Evolutionary conservation across 2,888 invertebrate species (phyloP), one percentile per base, ranked within the genome.

Genomic region (Cantharis flavilabris): DNA sequence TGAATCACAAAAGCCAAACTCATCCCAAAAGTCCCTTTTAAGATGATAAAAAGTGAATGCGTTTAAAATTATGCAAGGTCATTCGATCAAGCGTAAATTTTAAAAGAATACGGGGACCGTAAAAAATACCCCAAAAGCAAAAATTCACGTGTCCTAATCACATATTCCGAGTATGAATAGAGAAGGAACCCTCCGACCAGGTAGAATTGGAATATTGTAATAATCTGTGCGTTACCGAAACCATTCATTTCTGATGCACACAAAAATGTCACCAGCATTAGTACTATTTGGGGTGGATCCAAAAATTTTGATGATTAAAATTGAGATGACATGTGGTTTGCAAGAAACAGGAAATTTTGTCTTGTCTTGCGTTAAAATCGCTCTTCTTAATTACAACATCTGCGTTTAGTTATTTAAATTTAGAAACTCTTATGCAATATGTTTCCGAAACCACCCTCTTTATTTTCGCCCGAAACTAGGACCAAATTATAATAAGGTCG

Each of bases 101-200:
- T 49, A 72, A 74, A 71, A 75, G 72, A 71, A 72, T 76, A 69
- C 64, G 26, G 33, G 26, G 64, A 20, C 30, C 67, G 63, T 71
- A 78, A 76, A 78, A 76, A 73, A 20, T 73, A 64, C 49, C 73
- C 76, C 26, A 65, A 73, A 69, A 73, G 73, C 71, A 16, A 73
- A 76, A 76, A 71, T 76, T 76, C 78, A 77, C 75, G 75, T 71
- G 75, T 69, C 69, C 76, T 73, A 73, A 76, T 76, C 74, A 70
- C 62, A 20, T 71, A 71, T 71, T 72, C 71, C 11, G 62, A 16
- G 11, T 67, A 65, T 73, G 65, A 73, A 73, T 67, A 63, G 73
- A 10, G 28, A 69, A 30, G 18, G 16, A 62, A 33, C 75, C 70
- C 33, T 28, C 28, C 11, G 64, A 18, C 13, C 77, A 77, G 77